These are phyloP conservation scores for Elgaria multicarinata DNA, from an alignment of 2,113 vertebrate genomes.

Conservation along the genomic window DNA sequence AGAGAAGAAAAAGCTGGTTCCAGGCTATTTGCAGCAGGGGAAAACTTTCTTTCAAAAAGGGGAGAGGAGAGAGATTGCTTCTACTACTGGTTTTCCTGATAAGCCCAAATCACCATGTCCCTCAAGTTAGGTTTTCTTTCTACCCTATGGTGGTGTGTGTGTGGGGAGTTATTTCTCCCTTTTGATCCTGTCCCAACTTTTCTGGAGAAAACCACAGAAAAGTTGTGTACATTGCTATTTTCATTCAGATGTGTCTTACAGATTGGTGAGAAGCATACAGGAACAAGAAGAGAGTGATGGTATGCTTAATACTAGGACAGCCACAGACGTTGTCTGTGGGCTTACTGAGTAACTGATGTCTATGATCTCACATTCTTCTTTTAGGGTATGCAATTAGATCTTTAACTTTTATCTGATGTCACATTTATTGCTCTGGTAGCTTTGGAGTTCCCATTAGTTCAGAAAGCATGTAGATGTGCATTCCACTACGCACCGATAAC, in stretches of 20 bases:
- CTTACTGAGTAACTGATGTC: slow-evolving; percentile 45
- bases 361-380: slow-evolving; percentile 36
- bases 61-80: no score
- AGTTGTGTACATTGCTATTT: neutral
- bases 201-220: neutral
- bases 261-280: slow-evolving; percentile 32
- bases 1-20: neutral
- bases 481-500: neutral
- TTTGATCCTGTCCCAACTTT: neutral
- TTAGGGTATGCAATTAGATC: slow-evolving; percentile 39
- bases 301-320: slow-evolving; percentile 45
- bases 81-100: neutral
- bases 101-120: neutral
- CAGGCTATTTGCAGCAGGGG: neutral
- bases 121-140: neutral
- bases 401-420: slow-evolving; percentile 38
- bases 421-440: slow-evolving; percentile 30
- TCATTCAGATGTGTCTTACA: slow-evolving; percentile 42
- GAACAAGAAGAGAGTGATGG: slow-evolving; percentile 35
- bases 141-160: neutral
- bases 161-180: no score
- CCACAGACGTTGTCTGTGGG: slow-evolving; percentile 26
- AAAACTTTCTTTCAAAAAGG: neutral
- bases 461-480: neutral
- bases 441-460: slow-evolving; percentile 37